Conservation (phyloP, 1,140 invertebrate genomes). For the Ceratosolen fusciceps region DNA sequence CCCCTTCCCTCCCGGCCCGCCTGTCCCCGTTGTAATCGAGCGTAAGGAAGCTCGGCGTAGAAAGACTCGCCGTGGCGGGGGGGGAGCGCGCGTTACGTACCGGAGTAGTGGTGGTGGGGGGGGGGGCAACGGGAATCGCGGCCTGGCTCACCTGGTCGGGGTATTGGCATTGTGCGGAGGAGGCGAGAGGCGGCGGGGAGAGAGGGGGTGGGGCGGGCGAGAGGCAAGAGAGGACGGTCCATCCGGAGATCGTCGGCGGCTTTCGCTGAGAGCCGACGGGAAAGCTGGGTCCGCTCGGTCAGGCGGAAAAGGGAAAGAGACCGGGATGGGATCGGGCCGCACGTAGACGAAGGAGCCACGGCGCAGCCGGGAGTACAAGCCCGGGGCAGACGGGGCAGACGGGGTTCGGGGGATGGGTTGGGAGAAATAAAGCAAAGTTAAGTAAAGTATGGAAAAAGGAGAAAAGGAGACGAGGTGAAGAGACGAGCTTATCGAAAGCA, state of each 20-base stretch:
- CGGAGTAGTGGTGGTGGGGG: too few species aligned
- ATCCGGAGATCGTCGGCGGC: too few species aligned
- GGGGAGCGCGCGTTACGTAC: slow-evolving; percentile 7
- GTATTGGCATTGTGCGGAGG: neutral
- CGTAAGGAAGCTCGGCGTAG: neutral
- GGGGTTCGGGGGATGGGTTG: too few species aligned
- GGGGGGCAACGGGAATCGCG: neutral
- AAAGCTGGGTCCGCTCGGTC: neutral
- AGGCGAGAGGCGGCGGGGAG: neutral
- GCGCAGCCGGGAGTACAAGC: too few species aligned
- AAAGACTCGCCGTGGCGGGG: neutral
- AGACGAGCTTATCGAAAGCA: slow-evolving; percentile 31
- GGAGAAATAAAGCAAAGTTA: neutral
- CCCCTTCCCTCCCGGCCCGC: too few species aligned
- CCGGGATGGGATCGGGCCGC: neutral
- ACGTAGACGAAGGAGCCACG: too few species aligned
- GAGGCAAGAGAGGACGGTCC: too few species aligned
- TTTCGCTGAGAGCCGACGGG: neutral
- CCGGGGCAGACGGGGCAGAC: too few species aligned
- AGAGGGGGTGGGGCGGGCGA: neutral
- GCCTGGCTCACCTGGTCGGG: neutral
- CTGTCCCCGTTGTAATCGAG: slow-evolving; percentile 13
- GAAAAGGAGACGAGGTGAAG: too few species aligned
- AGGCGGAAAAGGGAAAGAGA: slow-evolving; percentile 1
- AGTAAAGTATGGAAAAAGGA: too few species aligned